phyloP scores from a whole-genome alignment of 2,888 invertebrate genomes.

The Capitulum mitella region DNA sequence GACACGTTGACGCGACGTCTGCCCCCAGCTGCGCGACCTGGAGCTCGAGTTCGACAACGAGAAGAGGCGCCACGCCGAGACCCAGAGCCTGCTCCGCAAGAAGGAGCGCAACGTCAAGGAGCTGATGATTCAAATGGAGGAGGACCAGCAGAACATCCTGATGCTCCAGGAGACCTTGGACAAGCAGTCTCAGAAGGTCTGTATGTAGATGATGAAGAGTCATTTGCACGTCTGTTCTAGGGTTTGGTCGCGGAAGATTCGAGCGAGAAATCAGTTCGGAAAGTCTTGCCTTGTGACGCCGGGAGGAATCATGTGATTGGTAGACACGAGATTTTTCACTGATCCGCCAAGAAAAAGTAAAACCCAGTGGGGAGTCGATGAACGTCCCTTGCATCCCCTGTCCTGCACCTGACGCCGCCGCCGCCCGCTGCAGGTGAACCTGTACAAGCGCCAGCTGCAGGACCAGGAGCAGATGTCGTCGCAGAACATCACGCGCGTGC shows the following conservation, averaged over 20 bases:
- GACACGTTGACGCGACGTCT: no score
- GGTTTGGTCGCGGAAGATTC: no score
- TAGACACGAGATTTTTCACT: no score
- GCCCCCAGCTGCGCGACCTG: slow-evolving; percentile 75
- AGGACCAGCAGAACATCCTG: slow-evolving; percentile 91
- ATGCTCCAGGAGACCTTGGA: slow-evolving; percentile 85
- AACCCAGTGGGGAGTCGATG: no score
- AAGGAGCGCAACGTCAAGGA: slow-evolving; percentile 96
- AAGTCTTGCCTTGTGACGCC: no score
- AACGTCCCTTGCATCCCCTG: no score
- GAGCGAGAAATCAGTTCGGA: no score
- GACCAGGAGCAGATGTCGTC: slow-evolving; percentile 89
- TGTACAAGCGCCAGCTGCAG: slow-evolving; percentile 92
- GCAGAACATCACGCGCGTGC: slow-evolving; percentile 88
- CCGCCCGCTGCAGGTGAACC: slow-evolving; percentile 50
- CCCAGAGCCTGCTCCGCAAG: slow-evolving; percentile 94
- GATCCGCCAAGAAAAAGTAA: no score
- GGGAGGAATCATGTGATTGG: no score
- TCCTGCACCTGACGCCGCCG: not conserved
- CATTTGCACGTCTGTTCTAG: no score
- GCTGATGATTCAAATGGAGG: slow-evolving; percentile 88
- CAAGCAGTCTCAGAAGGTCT: slow-evolving; percentile 67
- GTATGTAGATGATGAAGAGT: no score
- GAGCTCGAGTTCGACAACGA: slow-evolving; percentile 93
- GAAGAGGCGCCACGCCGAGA: slow-evolving; percentile 93